Percentiles rank a stretch among this genome's conserved stretches.
Conservation (phyloP, 2,888 invertebrate species). For the Tiliacea aurago region DNA sequence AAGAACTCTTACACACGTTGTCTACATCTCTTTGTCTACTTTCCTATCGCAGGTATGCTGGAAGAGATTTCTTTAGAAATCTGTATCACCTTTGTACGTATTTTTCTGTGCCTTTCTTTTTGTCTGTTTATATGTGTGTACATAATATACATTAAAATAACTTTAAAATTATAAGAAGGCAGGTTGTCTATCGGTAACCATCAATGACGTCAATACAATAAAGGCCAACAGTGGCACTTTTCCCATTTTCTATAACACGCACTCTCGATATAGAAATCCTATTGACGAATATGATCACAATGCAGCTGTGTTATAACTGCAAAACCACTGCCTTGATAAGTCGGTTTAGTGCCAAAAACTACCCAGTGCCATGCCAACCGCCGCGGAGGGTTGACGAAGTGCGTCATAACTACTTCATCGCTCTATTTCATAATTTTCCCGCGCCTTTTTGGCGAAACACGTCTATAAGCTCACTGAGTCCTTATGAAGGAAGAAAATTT, state of each 20-base stretch:
- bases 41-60: too few relatives aligned
- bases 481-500: slow-evolving; percentile 86
- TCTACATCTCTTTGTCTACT: too few relatives aligned
- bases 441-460: slow-evolving; percentile 73
- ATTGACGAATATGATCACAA: slow-evolving; percentile 66
- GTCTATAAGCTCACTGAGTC: slow-evolving; percentile 74
- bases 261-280: slow-evolving; percentile 64
- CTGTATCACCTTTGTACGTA: too few relatives aligned
- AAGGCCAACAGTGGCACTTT: slow-evolving; percentile 48
- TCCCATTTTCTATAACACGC: slow-evolving; percentile 52
- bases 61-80: too few relatives aligned
- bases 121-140: too few relatives aligned
- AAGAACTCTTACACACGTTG: too few relatives aligned
- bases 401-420: slow-evolving; percentile 53
- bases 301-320: slow-evolving; percentile 65
- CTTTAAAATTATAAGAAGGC: background rate
- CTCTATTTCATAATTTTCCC: slow-evolving; percentile 67
- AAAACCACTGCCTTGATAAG: slow-evolving; percentile 73
- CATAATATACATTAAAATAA: too few relatives aligned
- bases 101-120: too few relatives aligned
- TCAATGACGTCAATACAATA: slow-evolving; percentile 33
- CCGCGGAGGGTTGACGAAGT: slow-evolving; percentile 76
- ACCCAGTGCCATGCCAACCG: slow-evolving; percentile 83
- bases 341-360: slow-evolving; percentile 81
- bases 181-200: slow-evolving; percentile 27